Percentiles rank a stretch among this genome's conserved stretches.
phyloP scores from a whole-genome alignment of 1,140 invertebrate species.

The Gyrodactylus salaris region DNA sequence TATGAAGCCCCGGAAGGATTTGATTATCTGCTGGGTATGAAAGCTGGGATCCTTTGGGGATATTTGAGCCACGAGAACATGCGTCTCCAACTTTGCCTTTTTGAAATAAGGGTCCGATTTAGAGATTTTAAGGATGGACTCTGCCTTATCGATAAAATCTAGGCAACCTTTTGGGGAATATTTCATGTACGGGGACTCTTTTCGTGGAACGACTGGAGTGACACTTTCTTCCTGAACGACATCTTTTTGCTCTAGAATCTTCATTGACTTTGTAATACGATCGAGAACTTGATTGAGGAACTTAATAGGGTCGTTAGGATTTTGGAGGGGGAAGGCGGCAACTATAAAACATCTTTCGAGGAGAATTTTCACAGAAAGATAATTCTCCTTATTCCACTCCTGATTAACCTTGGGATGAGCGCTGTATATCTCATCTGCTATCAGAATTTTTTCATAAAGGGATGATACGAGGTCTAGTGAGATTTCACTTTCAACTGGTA shows the following conservation, averaged over 20 bases:
- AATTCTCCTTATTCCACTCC: not conserved
- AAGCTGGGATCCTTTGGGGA: not conserved
- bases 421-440: not conserved
- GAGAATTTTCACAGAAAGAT: not conserved
- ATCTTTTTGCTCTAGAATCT: not conserved
- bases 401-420: not conserved
- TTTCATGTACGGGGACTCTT: not conserved
- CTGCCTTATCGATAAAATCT: not conserved
- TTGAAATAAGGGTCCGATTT: not conserved
- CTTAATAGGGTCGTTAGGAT: not conserved
- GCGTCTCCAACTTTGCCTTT: not conserved
- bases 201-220: not conserved
- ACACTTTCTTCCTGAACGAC: not conserved
- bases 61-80: not conserved
- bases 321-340: not conserved
- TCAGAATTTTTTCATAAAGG: not conserved
- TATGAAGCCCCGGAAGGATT: not conserved
- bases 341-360: not conserved
- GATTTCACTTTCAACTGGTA: not conserved
- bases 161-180: not conserved
- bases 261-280: not conserved
- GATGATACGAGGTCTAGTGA: not conserved
- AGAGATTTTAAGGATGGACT: not conserved
- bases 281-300: not conserved
- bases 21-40: not conserved